Evolutionary conservation across 2,888 invertebrate genomes (phyloP).

Genomic region (Drosophila barbarae): DNA sequence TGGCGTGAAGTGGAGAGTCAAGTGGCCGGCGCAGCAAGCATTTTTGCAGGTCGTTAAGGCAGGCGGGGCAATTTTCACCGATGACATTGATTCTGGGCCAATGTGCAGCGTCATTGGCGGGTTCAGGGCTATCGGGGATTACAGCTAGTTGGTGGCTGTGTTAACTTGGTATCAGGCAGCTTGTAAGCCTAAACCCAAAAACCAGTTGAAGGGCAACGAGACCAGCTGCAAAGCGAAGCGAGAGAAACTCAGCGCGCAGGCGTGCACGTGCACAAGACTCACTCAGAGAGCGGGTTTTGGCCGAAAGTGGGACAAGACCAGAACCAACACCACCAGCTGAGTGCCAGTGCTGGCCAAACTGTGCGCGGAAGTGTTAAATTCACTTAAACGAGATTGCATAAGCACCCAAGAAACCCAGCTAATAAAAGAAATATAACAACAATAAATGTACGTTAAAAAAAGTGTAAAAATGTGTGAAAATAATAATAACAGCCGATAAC

Average conservation of each 20-base stretch:
- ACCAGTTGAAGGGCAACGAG: conserved; percentile 62
- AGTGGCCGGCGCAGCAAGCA: conserved; percentile 12
- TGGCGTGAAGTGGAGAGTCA: background rate
- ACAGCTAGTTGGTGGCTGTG: conserved; percentile 26
- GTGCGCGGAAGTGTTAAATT: conserved; percentile 45
- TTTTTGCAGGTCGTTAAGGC: conserved; percentile 11
- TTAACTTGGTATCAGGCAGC: conserved; percentile 1
- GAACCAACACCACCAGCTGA: conserved; percentile 41
- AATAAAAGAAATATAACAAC: conserved; percentile 39
- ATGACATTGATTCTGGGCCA: conserved; percentile 63
- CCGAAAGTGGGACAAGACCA: conserved; percentile 57
- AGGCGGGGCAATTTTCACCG: conserved; percentile 50
- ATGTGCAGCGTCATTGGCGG: conserved; percentile 34
- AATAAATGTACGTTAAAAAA: conserved; percentile 43
- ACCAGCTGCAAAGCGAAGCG: conserved; percentile 19
- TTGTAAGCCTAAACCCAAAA: conserved; percentile 48
- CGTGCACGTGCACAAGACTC: conserved; percentile 60
- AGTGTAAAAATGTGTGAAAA: conserved; percentile 67
- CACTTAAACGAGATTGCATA: conserved; percentile 46
- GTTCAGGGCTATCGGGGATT: conserved; percentile 63
- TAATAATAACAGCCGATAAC: conserved; percentile 37
- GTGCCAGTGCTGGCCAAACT: conserved; percentile 41
- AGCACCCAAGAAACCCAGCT: conserved; percentile 2
- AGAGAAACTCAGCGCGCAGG: conserved; percentile 36
- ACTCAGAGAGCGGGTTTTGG: conserved; percentile 17